A percentile compares a stretch with the other conserved stretches of the same genome.
Conservation (phyloP, 2,797 vertebrate genomes). For the Periparus ater region DNA sequence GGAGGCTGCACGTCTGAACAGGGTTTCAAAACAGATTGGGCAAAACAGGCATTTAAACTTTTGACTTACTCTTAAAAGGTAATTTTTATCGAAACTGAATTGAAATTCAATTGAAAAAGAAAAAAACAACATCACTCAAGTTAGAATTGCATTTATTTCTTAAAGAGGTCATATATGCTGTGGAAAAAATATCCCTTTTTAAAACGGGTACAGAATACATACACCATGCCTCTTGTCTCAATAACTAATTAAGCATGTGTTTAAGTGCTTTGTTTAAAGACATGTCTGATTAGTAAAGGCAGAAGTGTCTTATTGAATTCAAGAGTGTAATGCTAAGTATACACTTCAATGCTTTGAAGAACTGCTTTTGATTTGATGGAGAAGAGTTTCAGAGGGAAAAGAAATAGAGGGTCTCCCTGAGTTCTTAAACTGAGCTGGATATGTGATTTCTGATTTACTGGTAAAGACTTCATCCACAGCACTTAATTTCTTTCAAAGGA, state of each 20-base stretch:
- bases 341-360: constrained; percentile 2
- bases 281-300: not conserved
- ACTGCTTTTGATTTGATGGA: constrained; percentile 28
- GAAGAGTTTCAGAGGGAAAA: constrained; percentile 1
- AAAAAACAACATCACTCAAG: not conserved
- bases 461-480: not conserved
- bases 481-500: constrained; percentile 16
- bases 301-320: constrained; percentile 28
- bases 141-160: not conserved
- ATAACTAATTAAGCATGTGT: constrained; percentile 8
- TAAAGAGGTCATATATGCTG: not conserved
- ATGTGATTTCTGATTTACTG: not conserved
- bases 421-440: constrained; percentile 1
- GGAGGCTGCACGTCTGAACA: not conserved
- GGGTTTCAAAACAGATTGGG: not conserved
- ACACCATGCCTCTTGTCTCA: not conserved
- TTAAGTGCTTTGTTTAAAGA: constrained; percentile 41
- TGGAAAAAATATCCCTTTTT: not conserved
- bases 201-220: not conserved
- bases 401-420: not conserved
- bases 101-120: not conserved
- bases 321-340: not conserved
- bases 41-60: not conserved
- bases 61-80: not conserved
- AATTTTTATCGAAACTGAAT: not conserved